Evolutionary conservation across 2,113 vertebrate species (phyloP), one percentile per base, ranked within the genome.

Genomic region (Tupaia tana): DNA sequence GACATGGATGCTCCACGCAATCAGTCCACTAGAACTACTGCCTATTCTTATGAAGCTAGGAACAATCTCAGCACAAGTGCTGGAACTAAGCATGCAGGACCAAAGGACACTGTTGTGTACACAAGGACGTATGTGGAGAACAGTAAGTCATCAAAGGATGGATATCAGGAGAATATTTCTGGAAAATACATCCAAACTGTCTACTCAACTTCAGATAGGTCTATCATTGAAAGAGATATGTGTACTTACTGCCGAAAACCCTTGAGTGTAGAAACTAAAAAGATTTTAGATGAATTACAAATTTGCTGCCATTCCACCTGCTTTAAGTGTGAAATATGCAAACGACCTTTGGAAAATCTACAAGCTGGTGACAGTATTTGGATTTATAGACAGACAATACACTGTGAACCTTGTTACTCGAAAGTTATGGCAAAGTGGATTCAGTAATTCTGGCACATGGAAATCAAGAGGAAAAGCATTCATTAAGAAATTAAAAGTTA

Each of bases 251-350:
- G 99, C 98, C 99, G 98, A 78, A 99, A 99, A 95, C 99, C 99
- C 89, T 98, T 99, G 98, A 99, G 97, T 59, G 97, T 97, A 29
- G 99, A 99, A 31, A 98, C 99, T 79, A 99, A 99, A 98, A 99
- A 99, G 98, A 98, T 99, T 97, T 98, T 99, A 97, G 99, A 99
- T 70, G 99, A 99, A 82, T 97, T 99, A 97, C 99, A 99, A 92
- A 99, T 99, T 97, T 99, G 98, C 96, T 99, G 99, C 96, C 99
- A 99, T 84, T 99, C 99, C 0, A 97, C 98, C 95, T 99, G 99
- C 98, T 99, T 99, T 97, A 99, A 99, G 99, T 99, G 99, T 97
- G 98, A 99, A 96, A 99, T 99, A 96, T 99, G 99, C 96, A 99
- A 98, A 86, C 83, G 61, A 71, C 95, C 98, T 96, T 98, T 99